Evolutionary conservation across 2,113 vertebrate species (phyloP).

Genomic region (Petaurus breviceps): DNA sequence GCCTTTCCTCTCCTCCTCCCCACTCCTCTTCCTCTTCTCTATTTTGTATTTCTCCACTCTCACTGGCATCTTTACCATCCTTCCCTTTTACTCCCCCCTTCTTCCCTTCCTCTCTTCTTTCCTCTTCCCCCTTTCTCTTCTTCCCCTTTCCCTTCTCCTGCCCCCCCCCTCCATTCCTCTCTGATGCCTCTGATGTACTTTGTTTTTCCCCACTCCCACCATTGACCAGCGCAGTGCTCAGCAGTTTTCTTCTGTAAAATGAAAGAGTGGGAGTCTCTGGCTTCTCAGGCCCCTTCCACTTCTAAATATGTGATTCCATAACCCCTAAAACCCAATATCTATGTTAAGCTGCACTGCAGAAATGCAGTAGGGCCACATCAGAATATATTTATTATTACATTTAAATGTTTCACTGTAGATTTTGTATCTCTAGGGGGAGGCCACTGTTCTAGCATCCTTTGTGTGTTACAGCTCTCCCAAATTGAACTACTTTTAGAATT

Average conservation of each 20-base stretch:
- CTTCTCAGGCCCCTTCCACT: background rate
- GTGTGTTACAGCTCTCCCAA: background rate
- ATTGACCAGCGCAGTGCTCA: background rate
- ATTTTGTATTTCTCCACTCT: too few relatives aligned
- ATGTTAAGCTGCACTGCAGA: too few relatives aligned
- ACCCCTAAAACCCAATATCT: background rate
- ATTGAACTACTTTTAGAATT: background rate
- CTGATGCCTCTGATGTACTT: background rate
- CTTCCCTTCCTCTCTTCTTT: background rate
- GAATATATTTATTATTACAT: background rate
- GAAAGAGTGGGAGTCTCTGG: background rate
- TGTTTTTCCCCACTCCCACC: background rate
- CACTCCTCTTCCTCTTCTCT: background rate
- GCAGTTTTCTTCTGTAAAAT: background rate
- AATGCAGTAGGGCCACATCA: background rate
- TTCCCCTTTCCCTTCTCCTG: too few relatives aligned
- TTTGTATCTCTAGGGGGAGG: background rate
- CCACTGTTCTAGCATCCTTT: background rate
- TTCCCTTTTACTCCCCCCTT: too few relatives aligned
- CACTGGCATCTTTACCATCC: too few relatives aligned
- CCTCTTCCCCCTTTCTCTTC: background rate
- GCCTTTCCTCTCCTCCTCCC: background rate
- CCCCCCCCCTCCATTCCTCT: background rate
- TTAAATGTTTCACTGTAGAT: background rate
- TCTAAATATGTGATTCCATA: background rate